Percentiles rank a stretch among this genome's conserved stretches.
Evolutionary conservation across 2,113 vertebrate genomes (phyloP).

Genomic region (Xenopus laevis): DNA sequence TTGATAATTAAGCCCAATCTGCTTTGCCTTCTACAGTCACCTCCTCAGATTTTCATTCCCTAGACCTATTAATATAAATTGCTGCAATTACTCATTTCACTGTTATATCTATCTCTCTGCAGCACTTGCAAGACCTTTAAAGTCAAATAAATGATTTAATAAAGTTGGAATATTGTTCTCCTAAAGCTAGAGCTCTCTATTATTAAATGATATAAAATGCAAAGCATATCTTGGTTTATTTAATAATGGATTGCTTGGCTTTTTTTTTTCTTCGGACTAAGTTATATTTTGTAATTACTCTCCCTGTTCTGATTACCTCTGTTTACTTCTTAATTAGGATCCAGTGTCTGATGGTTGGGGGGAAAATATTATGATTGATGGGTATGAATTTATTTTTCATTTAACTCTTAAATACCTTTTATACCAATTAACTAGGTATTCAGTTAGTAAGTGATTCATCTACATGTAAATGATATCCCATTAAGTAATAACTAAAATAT

Average conservation of each 20-base stretch:
- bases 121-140: constrained; percentile 49
- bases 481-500: constrained; percentile 61
- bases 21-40: background rate
- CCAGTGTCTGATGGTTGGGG: constrained; percentile 47
- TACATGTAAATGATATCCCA: constrained; percentile 53
- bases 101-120: constrained; percentile 43
- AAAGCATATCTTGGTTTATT: constrained; percentile 48
- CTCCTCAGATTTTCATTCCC: background rate
- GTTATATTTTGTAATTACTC: constrained; percentile 57
- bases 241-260: constrained; percentile 49
- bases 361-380: constrained; percentile 67
- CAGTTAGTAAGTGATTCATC: constrained; percentile 45
- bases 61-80: constrained; percentile 49
- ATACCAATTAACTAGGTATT: constrained; percentile 53
- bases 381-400: constrained; percentile 62
- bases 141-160: constrained; percentile 56
- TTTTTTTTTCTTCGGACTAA: constrained; percentile 46
- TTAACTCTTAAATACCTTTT: constrained; percentile 52
- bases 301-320: constrained; percentile 64
- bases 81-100: constrained; percentile 51
- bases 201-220: constrained; percentile 28
- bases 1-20: constrained; percentile 46
- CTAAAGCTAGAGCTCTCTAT: background rate
- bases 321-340: constrained; percentile 67
- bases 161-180: constrained; percentile 45